Evolutionary conservation across 2,113 vertebrate genomes (phyloP), one percentile per base, ranked within the genome.

Genomic region (Ceyx melanurus): DNA sequence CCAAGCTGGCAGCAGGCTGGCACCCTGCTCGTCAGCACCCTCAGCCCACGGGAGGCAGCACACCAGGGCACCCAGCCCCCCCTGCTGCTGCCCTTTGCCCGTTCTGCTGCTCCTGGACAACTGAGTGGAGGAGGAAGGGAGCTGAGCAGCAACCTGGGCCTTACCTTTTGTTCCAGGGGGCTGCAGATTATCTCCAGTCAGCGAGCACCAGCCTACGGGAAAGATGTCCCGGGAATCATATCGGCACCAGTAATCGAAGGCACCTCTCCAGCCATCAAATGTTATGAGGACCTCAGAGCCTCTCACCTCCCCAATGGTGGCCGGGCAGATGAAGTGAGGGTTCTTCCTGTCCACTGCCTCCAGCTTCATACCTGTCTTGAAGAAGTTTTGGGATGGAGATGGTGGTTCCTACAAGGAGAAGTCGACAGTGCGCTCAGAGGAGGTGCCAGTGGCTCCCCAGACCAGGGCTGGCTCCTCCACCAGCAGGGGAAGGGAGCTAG

Each of bases 171-270:
- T 99, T 92, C 99, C 99, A 84, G 99, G 99, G 2, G 99, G 99
- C 96, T 99, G 99, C 89, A 99, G 98, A 97, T 99, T 99, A 98
- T 99, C 99, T 97, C 99, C 99, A n/a, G 99, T 99, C 96, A 99
- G 98, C 53, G 98, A 94, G 71, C 99, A 99, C 99, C 99, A 99
- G 97, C 99, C 99, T 82, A 99, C 99, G 45, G 99, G 99, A 97
- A 99, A 99, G 97, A 99, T 99, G 98, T 99, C 99, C 31, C 99
- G 98, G 29, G 99, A 99, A 97, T 99, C 99, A 67, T 99, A 99
- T 87, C 99, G 99, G 97, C 99, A 99, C 98, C 99, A 99, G 98
- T 99, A 99, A 98, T 99, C 99, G 95, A 99, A 99, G 79, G 99
- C 99, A 80, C 99, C 99, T 92, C 99, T 98, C 99, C 99, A 99